These are phyloP conservation scores for Mustela lutreola DNA, from an alignment of 2,113 vertebrate genomes.

Conservation along the genomic window DNA sequence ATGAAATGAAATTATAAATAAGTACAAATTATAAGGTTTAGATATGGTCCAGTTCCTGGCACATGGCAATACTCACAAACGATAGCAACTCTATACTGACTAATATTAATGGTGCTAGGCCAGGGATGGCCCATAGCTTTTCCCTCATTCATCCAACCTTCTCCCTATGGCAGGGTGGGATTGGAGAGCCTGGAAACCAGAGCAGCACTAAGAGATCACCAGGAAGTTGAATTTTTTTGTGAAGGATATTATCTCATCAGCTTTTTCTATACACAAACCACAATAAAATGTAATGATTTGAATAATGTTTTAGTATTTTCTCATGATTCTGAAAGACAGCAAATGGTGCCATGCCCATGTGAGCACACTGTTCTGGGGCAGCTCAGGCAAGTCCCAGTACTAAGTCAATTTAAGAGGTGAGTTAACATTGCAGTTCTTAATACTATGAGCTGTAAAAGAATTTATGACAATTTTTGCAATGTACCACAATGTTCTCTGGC, in stretches of 20 bases:
- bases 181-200: background rate
- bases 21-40: background rate
- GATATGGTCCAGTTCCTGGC: background rate
- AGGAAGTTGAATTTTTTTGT: background rate
- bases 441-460: background rate
- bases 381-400: background rate
- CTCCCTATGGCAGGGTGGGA: background rate
- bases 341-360: background rate
- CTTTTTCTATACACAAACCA: background rate
- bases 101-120: background rate
- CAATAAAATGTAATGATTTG: background rate
- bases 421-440: background rate
- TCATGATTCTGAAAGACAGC: background rate
- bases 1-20: background rate
- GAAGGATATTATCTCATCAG: background rate
- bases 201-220: background rate
- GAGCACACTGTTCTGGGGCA: background rate
- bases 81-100: background rate
- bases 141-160: background rate
- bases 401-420: background rate
- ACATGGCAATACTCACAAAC: background rate
- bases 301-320: background rate
- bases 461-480: background rate
- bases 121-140: background rate
- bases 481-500: background rate